Conservation (phyloP, 2,113 vertebrate genomes). For the rat (Rattus norvegicus) region GRCr8 NC_086023.1:72928001-72928500, state of each 20-base stretch:
- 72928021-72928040: slow-evolving; percentile 14
- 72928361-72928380: neutral
- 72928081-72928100: neutral
- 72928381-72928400: neutral
- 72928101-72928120: slow-evolving; percentile 10
- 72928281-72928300: neutral
- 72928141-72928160: neutral
- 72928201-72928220: neutral
- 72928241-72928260: neutral
- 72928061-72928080: neutral
- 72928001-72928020: slow-evolving; percentile 60
- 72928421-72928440: neutral
- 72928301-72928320: neutral
- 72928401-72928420: neutral
- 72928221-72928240: neutral
- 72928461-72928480: neutral
- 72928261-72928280: neutral
- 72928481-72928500: neutral
- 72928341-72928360: neutral
- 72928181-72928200: slow-evolving; percentile 48
- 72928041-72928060: slow-evolving; percentile 38
- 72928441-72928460: rapidly evolving
- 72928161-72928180: slow-evolving; percentile 1
- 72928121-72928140: slow-evolving; percentile 4
- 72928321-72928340: neutral